phyloP scores from a whole-genome alignment of 2,113 vertebrate species.

The Centropristis striata region DNA sequence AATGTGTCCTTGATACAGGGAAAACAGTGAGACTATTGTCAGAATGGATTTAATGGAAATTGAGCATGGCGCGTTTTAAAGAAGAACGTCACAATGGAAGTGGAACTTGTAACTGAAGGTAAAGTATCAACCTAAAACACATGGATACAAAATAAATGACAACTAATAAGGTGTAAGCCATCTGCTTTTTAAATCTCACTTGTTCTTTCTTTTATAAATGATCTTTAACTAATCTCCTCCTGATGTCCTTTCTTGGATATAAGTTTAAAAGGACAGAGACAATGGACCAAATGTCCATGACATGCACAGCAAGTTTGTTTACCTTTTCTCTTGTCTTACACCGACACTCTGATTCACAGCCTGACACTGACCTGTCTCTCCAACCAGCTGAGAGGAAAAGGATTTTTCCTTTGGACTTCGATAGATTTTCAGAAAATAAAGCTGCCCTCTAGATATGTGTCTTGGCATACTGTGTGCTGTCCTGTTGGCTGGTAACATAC shows the following conservation, averaged over 20 bases:
- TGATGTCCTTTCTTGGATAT: too few species aligned
- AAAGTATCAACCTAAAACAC: background rate
- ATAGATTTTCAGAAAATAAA: constrained; percentile 5
- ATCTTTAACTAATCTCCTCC: too few species aligned
- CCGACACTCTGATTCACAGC: background rate
- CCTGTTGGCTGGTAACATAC: constrained; percentile 49
- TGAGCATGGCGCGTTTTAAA: background rate
- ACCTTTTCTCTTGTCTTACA: background rate
- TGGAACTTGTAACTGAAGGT: constrained; percentile 28
- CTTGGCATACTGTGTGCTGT: constrained; percentile 41
- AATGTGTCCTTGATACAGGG: constrained; percentile 12
- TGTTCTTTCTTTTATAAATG: too few species aligned
- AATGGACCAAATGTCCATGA: too few species aligned
- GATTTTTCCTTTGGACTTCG: background rate
- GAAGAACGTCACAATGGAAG: background rate
- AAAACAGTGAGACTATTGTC: background rate
- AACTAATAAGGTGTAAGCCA: too few species aligned
- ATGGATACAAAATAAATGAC: too few species aligned
- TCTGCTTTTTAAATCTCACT: too few species aligned
- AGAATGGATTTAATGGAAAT: constrained; percentile 58
- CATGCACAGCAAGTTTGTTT: background rate
- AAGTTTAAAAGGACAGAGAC: too few species aligned
- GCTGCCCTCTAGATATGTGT: background rate
- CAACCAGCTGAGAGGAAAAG: background rate
- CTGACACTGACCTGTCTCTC: background rate